A percentile compares a stretch with the other conserved stretches of the same genome.
phyloP scores from a whole-genome alignment of 2,888 invertebrate genomes.

The Drosophila nigritarsus region DNA sequence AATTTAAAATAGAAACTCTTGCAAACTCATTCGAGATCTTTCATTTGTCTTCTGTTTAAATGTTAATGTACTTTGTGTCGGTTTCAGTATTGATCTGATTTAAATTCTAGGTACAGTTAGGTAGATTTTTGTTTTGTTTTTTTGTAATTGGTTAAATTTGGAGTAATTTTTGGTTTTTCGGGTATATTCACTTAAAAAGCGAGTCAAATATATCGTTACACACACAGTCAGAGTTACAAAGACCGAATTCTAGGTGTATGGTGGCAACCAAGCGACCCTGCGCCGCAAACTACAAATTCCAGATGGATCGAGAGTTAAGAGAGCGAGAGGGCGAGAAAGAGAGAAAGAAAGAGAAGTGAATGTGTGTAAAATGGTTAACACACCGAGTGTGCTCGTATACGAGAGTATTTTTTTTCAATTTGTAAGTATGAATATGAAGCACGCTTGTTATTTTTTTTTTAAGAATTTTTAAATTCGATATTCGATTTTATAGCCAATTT shows the following conservation, averaged over 20 bases:
- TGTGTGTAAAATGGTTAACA: slow-evolving; percentile 65
- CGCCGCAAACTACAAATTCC: slow-evolving; percentile 81
- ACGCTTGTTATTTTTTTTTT: slow-evolving; percentile 30
- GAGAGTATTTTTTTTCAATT: slow-evolving; percentile 5
- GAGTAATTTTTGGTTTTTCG: slow-evolving; percentile 27
- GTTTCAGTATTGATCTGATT: slow-evolving; percentile 39
- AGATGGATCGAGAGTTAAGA: slow-evolving; percentile 44
- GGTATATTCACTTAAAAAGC: slow-evolving; percentile 80
- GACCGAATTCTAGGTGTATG: slow-evolving; percentile 84
- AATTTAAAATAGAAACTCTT: slow-evolving; percentile 80
- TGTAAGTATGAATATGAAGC: slow-evolving; percentile 47
- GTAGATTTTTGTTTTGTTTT: slow-evolving; percentile 33
- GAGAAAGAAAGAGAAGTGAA: slow-evolving; percentile 64
- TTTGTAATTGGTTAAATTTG: slow-evolving; percentile 32
- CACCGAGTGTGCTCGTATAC: slow-evolving; percentile 24
- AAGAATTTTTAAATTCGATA: slow-evolving; percentile 16
- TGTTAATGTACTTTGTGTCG: slow-evolving; percentile 14
- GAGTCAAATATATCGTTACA: slow-evolving; percentile 84
- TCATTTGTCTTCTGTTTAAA: slow-evolving; percentile 12
- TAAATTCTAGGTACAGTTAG: slow-evolving; percentile 71
- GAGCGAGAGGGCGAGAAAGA: slow-evolving; percentile 62
- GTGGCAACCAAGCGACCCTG: slow-evolving; percentile 84
- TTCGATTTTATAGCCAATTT: slow-evolving; percentile 59
- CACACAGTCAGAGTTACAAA: slow-evolving; percentile 84
- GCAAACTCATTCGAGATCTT: slow-evolving; percentile 74